A percentile compares a stretch with the other conserved stretches of the same genome.
Evolutionary conservation across 2,113 vertebrate species (phyloP).

Genomic region (Ondatra zibethicus): DNA sequence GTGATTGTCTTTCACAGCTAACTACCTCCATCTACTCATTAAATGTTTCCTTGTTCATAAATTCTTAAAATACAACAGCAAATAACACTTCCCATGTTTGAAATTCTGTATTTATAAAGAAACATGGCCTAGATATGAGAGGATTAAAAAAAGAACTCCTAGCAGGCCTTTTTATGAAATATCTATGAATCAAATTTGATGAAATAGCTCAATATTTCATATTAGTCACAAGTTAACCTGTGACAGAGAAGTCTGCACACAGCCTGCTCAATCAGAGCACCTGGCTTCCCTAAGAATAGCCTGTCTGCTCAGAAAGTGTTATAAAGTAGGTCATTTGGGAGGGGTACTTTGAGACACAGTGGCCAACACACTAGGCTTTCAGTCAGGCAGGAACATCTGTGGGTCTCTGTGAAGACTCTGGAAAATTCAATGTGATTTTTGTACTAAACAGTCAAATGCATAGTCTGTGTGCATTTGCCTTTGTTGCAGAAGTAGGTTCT

Average conservation of each 20-base stretch:
- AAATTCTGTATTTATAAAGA: constrained; percentile 40
- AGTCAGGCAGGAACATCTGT: background rate
- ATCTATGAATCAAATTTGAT: constrained; percentile 51
- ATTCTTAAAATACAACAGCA: constrained; percentile 48
- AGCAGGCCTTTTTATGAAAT: constrained; percentile 43
- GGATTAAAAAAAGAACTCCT: constrained; percentile 37
- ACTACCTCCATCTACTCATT: background rate
- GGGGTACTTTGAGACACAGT: background rate
- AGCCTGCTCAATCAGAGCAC: constrained; percentile 30
- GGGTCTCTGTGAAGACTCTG: background rate
- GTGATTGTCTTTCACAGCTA: background rate
- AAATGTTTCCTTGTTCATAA: constrained; percentile 36
- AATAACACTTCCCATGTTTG: constrained; percentile 26
- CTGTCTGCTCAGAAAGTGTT: constrained; percentile 28
- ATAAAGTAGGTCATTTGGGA: constrained; percentile 36
- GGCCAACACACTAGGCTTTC: background rate
- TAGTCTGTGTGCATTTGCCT: background rate
- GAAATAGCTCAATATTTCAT: constrained; percentile 64
- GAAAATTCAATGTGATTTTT: background rate
- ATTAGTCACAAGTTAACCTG: constrained; percentile 65
- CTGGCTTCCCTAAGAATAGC: constrained; percentile 61
- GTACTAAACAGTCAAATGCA: constrained; percentile 25
- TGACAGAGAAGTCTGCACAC: constrained; percentile 38
- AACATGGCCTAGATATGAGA: constrained; percentile 36
- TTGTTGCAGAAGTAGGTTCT: background rate